Evolutionary conservation across 2,113 vertebrate species (phyloP).

Genomic region (Xenopus laevis): DNA sequence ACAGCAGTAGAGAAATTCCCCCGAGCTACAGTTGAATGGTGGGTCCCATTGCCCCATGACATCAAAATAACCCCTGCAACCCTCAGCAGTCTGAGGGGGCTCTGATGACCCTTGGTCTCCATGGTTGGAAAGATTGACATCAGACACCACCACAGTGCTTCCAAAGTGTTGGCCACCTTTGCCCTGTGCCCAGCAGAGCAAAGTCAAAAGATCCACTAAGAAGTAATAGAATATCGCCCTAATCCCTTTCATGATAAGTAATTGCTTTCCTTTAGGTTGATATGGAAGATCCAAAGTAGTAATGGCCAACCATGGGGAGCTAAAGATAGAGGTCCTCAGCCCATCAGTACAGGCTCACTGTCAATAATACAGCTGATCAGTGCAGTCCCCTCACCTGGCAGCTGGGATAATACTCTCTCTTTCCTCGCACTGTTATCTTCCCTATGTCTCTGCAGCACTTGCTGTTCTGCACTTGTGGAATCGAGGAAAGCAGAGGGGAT

Average conservation of each 20-base stretch:
- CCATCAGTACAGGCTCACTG: slow-evolving; percentile 25
- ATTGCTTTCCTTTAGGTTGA: slow-evolving; percentile 21
- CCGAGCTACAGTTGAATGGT: slow-evolving; percentile 93
- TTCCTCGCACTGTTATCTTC: slow-evolving; percentile 2
- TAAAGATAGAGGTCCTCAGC: slow-evolving; percentile 25
- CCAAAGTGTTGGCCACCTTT: slow-evolving; percentile 83
- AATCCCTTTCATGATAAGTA: slow-evolving; percentile 41
- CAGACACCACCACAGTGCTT: slow-evolving; percentile 86
- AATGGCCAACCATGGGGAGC: slow-evolving; percentile 65
- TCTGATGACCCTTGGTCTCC: slow-evolving; percentile 80
- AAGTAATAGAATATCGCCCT: slow-evolving; percentile 69
- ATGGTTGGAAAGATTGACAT: slow-evolving; percentile 81
- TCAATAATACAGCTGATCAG: background rate
- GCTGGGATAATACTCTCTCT: slow-evolving; percentile 14
- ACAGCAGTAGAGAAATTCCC: slow-evolving; percentile 94
- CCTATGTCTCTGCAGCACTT: slow-evolving; percentile 49
- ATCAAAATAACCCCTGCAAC: slow-evolving; percentile 93
- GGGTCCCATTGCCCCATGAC: slow-evolving; percentile 99
- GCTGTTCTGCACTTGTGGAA: slow-evolving; percentile 69
- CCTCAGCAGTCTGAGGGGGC: slow-evolving; percentile 83
- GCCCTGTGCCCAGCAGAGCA: slow-evolving; percentile 88
- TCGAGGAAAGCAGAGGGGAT: slow-evolving; percentile 47
- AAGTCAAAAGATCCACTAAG: slow-evolving; percentile 85
- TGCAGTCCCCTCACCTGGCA: slow-evolving; percentile 15
- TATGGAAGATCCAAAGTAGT: slow-evolving; percentile 53